A percentile compares a stretch with the other conserved stretches of the same genome.
Conservation (phyloP, 2,113 vertebrate genomes). For the Cephalophus harveyi region DNA sequence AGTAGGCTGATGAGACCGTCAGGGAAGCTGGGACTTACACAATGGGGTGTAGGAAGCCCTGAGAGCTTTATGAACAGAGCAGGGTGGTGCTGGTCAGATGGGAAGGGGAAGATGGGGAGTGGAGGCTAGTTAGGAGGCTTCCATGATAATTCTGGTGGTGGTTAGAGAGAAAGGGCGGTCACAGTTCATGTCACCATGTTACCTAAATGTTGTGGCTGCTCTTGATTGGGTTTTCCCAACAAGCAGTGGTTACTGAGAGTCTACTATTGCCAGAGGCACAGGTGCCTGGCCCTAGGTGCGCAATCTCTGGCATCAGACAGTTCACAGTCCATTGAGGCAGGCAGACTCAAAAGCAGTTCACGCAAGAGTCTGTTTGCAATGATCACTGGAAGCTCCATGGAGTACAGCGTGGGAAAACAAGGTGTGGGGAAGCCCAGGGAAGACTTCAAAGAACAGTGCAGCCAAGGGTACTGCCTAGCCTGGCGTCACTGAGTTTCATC, state of each 20-base stretch:
- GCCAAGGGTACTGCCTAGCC: neutral
- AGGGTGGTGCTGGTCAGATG: neutral
- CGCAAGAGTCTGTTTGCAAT: neutral
- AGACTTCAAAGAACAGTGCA: constrained; percentile 29
- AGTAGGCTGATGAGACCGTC: neutral
- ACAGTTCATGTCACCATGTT: no score
- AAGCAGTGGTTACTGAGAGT: neutral
- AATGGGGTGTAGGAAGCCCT: neutral
- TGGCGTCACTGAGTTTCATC: neutral
- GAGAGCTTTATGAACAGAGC: neutral
- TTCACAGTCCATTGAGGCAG: neutral
- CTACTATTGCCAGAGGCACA: neutral
- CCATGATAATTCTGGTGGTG: neutral
- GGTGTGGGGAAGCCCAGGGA: neutral
- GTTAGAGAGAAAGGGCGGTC: neutral
- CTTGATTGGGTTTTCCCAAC: neutral
- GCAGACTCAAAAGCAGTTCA: neutral
- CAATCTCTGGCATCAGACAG: neutral
- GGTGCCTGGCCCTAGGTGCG: neutral
- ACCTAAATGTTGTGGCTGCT: neutral
- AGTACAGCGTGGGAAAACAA: neutral
- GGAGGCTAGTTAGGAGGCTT: neutral
- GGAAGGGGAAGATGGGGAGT: neutral
- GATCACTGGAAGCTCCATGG: neutral
- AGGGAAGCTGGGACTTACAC: neutral